Conservation (phyloP, 2,888 invertebrate genomes). For the Protula sp. region DNA sequence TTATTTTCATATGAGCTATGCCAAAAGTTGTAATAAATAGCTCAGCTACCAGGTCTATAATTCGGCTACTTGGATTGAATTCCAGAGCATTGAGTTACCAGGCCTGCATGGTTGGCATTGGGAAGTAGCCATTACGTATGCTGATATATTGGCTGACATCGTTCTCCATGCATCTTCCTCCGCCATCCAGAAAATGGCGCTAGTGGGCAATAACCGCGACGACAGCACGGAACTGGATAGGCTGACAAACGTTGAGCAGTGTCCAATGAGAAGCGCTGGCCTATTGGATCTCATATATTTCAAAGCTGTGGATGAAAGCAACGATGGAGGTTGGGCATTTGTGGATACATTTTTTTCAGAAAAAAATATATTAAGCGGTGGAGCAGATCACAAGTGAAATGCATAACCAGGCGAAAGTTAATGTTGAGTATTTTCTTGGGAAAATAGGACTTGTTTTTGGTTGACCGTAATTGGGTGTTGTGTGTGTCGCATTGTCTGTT, state of each 20-base stretch:
- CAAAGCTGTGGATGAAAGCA: constrained; percentile 26
- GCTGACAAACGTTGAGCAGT: constrained; percentile 15
- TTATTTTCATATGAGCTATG: too few species aligned
- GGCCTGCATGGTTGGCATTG: constrained; percentile 50
- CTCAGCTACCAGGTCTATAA: too few species aligned
- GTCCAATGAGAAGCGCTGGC: constrained; percentile 42
- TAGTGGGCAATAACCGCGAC: constrained; percentile 38
- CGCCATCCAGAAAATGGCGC: constrained; percentile 45
- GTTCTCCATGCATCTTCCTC: constrained; percentile 42
- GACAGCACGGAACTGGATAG: constrained; percentile 28
- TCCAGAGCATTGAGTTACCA: not conserved
- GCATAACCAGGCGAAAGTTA: too few species aligned
- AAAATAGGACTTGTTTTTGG: too few species aligned
- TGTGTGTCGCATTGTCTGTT: too few species aligned
- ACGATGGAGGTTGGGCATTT: constrained; percentile 47
- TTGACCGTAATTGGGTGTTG: too few species aligned
- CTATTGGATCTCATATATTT: constrained; percentile 45
- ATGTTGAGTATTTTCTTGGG: too few species aligned
- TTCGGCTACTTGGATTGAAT: too few species aligned
- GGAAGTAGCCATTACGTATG: constrained; percentile 49
- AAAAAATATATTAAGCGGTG: too few species aligned
- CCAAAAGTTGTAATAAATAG: too few species aligned
- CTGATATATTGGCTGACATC: constrained; percentile 44
- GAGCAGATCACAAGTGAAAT: too few species aligned
- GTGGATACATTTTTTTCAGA: too few species aligned